Conservation (phyloP, 2,888 invertebrate genomes). For the Nymphalis c-album region DNA sequence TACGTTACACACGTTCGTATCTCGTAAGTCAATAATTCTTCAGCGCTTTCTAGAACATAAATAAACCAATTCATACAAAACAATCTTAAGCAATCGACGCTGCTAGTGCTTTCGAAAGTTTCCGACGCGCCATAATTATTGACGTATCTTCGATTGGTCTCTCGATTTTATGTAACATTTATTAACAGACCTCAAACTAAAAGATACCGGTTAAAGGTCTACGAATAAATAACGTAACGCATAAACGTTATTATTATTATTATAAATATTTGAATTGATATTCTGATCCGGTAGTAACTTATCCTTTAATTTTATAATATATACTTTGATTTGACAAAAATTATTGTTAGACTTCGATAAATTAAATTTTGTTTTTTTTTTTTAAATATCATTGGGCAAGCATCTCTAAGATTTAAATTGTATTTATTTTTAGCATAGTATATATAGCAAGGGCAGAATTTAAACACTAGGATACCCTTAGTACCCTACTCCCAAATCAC, state of each 20-base stretch:
- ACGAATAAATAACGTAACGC: neutral
- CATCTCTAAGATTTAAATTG: no score
- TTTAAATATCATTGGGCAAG: no score
- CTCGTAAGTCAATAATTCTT: slow-evolving; percentile 7
- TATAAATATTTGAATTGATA: no score
- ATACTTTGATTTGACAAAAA: no score
- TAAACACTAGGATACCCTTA: no score
- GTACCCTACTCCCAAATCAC: no score
- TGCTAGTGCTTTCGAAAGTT: slow-evolving; percentile 36
- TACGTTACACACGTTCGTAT: neutral
- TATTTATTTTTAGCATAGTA: no score
- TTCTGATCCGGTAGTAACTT: no score
- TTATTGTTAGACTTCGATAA: no score
- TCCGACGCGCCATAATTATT: slow-evolving; percentile 28
- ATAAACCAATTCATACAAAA: slow-evolving; percentile 20
- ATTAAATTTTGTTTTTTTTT: no score
- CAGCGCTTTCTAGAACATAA: slow-evolving; percentile 9
- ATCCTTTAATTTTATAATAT: no score
- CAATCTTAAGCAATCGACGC: slow-evolving; percentile 21
- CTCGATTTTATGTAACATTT: slow-evolving; percentile 28
- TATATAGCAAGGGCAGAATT: no score
- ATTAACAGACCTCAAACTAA: neutral
- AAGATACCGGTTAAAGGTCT: neutral
- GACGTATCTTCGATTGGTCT: slow-evolving; percentile 35
- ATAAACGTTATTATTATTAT: neutral